Percentiles rank a stretch among this genome's conserved stretches.
These are phyloP conservation scores for Leucophenga montana DNA, from an alignment of 2,888 invertebrate genomes.

Conservation along the genomic window DNA sequence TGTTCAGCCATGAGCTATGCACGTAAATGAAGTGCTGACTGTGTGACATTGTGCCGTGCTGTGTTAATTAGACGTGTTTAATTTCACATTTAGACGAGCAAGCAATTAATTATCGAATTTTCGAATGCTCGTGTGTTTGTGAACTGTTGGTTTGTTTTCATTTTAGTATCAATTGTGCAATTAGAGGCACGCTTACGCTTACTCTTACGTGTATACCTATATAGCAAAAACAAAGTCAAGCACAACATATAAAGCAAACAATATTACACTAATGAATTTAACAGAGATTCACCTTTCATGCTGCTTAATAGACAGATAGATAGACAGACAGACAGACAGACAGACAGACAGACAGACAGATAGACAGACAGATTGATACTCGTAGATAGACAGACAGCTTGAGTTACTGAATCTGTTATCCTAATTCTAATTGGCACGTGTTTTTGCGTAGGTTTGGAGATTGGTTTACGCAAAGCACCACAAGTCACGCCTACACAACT, in stretches of 20 bases:
- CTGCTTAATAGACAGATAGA: too few relatives aligned
- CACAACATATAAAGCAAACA: too few relatives aligned
- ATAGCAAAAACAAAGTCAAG: too few relatives aligned
- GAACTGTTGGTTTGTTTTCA: not conserved
- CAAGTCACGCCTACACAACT: too few relatives aligned
- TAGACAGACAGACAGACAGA: not conserved
- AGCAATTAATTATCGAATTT: too few relatives aligned
- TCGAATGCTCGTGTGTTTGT: too few relatives aligned
- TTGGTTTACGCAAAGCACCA: too few relatives aligned
- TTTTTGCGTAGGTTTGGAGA: not conserved
- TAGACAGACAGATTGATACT: not conserved
- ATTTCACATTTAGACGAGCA: too few relatives aligned
- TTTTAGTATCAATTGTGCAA: conserved; percentile 16
- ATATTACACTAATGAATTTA: too few relatives aligned
- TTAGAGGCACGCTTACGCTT: not conserved
- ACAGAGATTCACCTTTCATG: too few relatives aligned
- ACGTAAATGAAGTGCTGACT: conserved; percentile 10
- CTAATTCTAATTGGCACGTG: conserved; percentile 7
- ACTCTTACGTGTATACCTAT: too few relatives aligned
- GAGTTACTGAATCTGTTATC: not conserved
- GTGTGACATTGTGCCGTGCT: conserved; percentile 14
- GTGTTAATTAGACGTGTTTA: conserved; percentile 5
- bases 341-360: not conserved
- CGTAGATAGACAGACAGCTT: not conserved
- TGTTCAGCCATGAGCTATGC: not conserved